A percentile compares a stretch with the other conserved stretches of the same genome.
phyloP scores from a whole-genome alignment of 1,140 invertebrate species.

The Euura saliciscinereae region DNA sequence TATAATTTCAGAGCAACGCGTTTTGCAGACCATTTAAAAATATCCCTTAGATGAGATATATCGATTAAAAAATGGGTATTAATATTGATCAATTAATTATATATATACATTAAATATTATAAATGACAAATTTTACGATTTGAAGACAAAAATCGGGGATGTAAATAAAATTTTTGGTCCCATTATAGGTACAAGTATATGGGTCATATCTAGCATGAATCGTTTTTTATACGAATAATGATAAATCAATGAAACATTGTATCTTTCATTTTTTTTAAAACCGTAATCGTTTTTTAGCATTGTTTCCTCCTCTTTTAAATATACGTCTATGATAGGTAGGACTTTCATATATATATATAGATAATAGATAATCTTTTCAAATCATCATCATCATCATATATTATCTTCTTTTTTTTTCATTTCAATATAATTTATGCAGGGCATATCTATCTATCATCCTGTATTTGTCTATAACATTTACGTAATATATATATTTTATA shows the following conservation, averaged over 20 bases:
- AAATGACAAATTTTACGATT: not conserved
- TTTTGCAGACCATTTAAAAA: too few relatives aligned
- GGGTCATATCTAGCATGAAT: constrained; percentile 39
- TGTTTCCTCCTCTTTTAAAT: not conserved
- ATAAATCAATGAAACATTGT: not conserved
- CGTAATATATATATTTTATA: constrained; percentile 29
- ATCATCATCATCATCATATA: too few relatives aligned
- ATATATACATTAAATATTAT: too few relatives aligned
- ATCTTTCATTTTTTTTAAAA: not conserved
- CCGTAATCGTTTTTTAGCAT: not conserved
- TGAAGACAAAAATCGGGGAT: not conserved
- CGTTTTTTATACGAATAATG: constrained; percentile 34
- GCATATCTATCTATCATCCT: too few relatives aligned
- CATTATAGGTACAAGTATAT: constrained; percentile 51
- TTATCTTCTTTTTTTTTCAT: too few relatives aligned
- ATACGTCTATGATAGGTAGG: not conserved
- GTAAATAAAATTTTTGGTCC: constrained; percentile 50
- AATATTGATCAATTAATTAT: too few relatives aligned
- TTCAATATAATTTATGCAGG: too few relatives aligned
- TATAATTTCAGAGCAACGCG: too few relatives aligned
- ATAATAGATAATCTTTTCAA: not conserved
- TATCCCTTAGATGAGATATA: too few relatives aligned
- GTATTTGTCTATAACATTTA: constrained; percentile 22
- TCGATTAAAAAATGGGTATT: too few relatives aligned
- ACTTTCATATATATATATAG: not conserved